Base-by-base conservation (phyloP, 2,797 vertebrate species). In the Sternarchorhynchus goeldii region DNA sequence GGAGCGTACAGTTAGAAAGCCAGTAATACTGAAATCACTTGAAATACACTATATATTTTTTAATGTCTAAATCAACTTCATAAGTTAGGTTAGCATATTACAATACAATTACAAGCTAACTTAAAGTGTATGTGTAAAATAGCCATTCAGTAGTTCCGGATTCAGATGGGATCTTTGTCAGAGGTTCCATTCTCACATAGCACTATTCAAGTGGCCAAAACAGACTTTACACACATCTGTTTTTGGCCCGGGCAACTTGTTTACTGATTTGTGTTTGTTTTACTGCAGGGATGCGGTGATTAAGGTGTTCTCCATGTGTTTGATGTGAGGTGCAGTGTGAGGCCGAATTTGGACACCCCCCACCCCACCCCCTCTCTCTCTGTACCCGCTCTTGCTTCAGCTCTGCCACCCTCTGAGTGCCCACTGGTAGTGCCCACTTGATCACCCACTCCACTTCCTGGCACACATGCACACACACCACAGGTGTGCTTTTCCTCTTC, bases 201-300 rank as follows among this genome's bases (percentile, higher is more conserved):
- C 77, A 50, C 17, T 21, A n/a, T 55, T 69, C 12, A 10, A 20
- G 50, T 72, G 36, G 68, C 78, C 78, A 70, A 75, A 70, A 71
- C 60, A 75, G 77, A 70, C 63, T 69, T 78, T 78, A 59, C 70
- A 76, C 64, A 68, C 75, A 78, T 85, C 59, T 79, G 79, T 34
- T 80, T 77, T 79, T 64, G 74, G 34, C 58, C 71, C 57, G 66
- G 31, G 21, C 65, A 68, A 4, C 6, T 75, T 85, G 73, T 80
- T 79, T 75, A 41, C 73, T 8, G 75, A 76, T 81, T 64, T 75
- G 32, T 86, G 17, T 81, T 55, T 82, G 71, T 86, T 53, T 88
- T 82, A 78, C 64, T 78, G 45, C 84, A 93, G 92, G 78, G 91
- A 93, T 3, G 86, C 83, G 0, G 71, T 93, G 83, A 85, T 91